phyloP scores from a whole-genome alignment of 2,797 vertebrate genomes.

The Hephaestus fuliginosus region DNA sequence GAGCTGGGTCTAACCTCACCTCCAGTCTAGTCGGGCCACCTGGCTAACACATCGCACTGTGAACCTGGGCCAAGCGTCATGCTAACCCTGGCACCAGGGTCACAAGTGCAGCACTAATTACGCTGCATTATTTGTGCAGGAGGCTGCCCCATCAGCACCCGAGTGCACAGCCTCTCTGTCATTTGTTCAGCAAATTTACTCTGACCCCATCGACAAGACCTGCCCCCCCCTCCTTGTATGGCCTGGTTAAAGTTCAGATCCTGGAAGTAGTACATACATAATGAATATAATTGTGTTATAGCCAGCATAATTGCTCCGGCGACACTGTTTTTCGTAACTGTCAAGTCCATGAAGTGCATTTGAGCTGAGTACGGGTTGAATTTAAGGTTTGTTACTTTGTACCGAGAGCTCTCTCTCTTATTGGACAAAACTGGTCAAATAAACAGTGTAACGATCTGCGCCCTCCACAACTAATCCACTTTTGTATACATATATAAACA shows the following conservation, averaged over 20 bases:
- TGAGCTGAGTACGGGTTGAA: slow-evolving; percentile 62
- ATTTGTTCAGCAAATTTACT: slow-evolving; percentile 79
- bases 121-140: slow-evolving; percentile 79
- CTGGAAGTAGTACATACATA: slow-evolving; percentile 74
- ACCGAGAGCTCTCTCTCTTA: slow-evolving; percentile 10
- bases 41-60: slow-evolving; percentile 71
- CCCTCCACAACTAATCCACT: not conserved
- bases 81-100: slow-evolving; percentile 85
- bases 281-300: slow-evolving; percentile 80
- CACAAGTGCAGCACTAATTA: slow-evolving; percentile 85
- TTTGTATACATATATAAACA: slow-evolving; percentile 17
- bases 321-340: slow-evolving; percentile 80
- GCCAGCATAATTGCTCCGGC: slow-evolving; percentile 71
- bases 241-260: slow-evolving; percentile 71
- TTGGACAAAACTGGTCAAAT: slow-evolving; percentile 40
- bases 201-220: slow-evolving; percentile 56
- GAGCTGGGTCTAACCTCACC: slow-evolving; percentile 20
- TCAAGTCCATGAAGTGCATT: slow-evolving; percentile 71
- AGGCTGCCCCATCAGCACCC: slow-evolving; percentile 65
- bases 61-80: slow-evolving; percentile 61
- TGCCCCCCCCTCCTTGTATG: not conserved
- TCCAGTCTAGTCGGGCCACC: slow-evolving; percentile 68
- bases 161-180: slow-evolving; percentile 66
- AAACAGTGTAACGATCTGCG: slow-evolving; percentile 15
- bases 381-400: slow-evolving; percentile 23